Conservation (phyloP, 2,113 vertebrate genomes). For the Pelecanoides urinatrix region DNA sequence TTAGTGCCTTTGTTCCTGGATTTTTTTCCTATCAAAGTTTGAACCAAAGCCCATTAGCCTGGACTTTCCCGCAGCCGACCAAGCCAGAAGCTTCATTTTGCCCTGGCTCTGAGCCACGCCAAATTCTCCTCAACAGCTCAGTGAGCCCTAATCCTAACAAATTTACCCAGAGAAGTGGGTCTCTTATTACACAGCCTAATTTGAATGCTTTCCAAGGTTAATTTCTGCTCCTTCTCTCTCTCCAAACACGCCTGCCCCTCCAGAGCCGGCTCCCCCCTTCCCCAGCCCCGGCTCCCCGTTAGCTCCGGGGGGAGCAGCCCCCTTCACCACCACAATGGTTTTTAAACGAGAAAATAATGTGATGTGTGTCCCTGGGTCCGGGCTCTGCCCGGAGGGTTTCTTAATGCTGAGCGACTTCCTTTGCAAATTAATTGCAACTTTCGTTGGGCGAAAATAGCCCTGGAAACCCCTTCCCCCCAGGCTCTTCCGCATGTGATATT, state of each 20-base stretch:
- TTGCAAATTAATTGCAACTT: conserved; percentile 65
- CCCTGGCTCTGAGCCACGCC: conserved; percentile 60
- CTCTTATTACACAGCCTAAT: conserved; percentile 71
- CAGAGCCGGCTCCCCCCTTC: neutral
- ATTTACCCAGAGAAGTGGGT: conserved; percentile 72
- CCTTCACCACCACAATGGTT: neutral
- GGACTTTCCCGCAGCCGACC: conserved; percentile 57
- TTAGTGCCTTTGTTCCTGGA: conserved; percentile 75
- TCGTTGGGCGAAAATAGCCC: conserved; percentile 31
- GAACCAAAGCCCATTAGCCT: conserved; percentile 70
- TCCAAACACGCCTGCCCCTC: neutral
- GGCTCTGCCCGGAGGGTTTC: conserved; percentile 27
- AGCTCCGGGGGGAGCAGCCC: neutral
- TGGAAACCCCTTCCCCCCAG: conserved; percentile 53
- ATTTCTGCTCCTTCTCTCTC: conserved; percentile 60
- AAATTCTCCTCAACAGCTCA: conserved; percentile 71
- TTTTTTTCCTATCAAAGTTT: conserved; percentile 71
- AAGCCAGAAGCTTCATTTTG: conserved; percentile 69
- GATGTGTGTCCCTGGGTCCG: neutral
- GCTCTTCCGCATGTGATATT: conserved; percentile 6
- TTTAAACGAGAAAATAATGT: conserved; percentile 68
- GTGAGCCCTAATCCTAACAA: conserved; percentile 74
- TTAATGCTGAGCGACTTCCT: conserved; percentile 56
- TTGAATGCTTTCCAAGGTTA: conserved; percentile 71
- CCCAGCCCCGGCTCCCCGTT: neutral